Evolutionary conservation across 1,140 invertebrate genomes (phyloP).

Genomic region (Fopius arisanus): DNA sequence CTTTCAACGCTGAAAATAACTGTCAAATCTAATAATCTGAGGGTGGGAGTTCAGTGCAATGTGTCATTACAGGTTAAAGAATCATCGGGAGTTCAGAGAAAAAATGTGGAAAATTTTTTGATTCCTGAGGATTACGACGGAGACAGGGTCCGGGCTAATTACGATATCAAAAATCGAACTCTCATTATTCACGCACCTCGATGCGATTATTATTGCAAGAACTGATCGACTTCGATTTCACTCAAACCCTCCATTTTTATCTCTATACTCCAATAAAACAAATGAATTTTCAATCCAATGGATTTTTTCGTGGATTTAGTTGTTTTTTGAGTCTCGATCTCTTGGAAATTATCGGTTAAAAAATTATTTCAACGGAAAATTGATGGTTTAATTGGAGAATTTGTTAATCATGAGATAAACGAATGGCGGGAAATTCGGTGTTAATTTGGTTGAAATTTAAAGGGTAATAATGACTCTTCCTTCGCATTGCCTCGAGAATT

Average conservation of each 20-base stretch:
- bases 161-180: constrained; percentile 38
- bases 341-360: too few relatives aligned
- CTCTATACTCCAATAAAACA: too few relatives aligned
- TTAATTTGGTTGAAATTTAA: background rate
- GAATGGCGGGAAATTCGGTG: background rate
- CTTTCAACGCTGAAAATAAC: constrained; percentile 42
- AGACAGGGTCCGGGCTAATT: constrained; percentile 38
- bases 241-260: too few relatives aligned
- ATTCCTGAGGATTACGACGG: constrained; percentile 37
- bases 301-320: too few relatives aligned
- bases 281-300: too few relatives aligned
- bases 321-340: too few relatives aligned
- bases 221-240: background rate
- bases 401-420: background rate
- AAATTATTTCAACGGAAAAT: too few relatives aligned
- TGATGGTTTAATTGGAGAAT: too few relatives aligned
- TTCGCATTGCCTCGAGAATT: constrained; percentile 36
- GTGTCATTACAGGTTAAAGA: background rate
- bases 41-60: constrained; percentile 29
- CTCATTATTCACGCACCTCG: constrained; percentile 38
- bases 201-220: background rate
- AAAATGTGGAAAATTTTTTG: constrained; percentile 39
- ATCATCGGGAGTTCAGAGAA: constrained; percentile 23
- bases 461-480: constrained; percentile 20
- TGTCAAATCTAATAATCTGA: constrained; percentile 40